Percentiles rank a stretch among this genome's conserved stretches.
Evolutionary conservation across 2,113 vertebrate genomes (phyloP).

Genomic region (Lamprologus callipterus): DNA sequence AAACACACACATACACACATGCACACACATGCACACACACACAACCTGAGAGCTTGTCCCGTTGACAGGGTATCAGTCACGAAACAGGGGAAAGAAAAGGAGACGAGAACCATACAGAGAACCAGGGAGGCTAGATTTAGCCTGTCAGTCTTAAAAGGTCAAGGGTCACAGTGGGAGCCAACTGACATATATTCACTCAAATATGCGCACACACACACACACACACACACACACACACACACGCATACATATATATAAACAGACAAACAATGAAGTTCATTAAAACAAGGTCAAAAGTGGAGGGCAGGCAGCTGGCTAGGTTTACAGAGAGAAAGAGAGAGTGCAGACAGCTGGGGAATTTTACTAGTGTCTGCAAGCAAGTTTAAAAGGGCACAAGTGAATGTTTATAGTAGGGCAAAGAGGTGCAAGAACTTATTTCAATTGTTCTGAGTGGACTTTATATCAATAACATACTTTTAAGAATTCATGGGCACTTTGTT

Average conservation of each 20-base stretch:
- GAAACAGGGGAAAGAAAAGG: constrained; percentile 51
- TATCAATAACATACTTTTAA: not conserved
- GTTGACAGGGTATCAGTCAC: constrained; percentile 64
- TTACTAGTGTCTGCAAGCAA: constrained; percentile 56
- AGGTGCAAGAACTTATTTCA: constrained; percentile 36
- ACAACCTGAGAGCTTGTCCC: constrained; percentile 19
- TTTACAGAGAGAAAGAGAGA: constrained; percentile 45
- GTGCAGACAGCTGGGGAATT: constrained; percentile 51
- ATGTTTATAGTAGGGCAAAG: constrained; percentile 45
- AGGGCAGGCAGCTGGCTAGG: constrained; percentile 63
- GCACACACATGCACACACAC: not conserved
- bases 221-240: not conserved
- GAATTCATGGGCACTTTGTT: not conserved
- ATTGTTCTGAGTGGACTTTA: constrained; percentile 20
- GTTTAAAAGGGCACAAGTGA: constrained; percentile 56
- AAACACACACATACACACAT: not conserved
- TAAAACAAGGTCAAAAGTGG: constrained; percentile 65
- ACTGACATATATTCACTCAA: constrained; percentile 35
- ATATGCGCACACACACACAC: not conserved
- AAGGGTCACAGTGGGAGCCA: constrained; percentile 42
- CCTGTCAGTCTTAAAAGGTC: constrained; percentile 55
- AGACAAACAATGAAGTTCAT: constrained; percentile 38
- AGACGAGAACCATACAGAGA: constrained; percentile 20
- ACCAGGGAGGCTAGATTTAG: constrained; percentile 50
- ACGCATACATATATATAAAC: not conserved